These are phyloP conservation scores for Philotrypesis tridentata DNA, from an alignment of 1,140 invertebrate genomes.

Conservation along the genomic window DNA sequence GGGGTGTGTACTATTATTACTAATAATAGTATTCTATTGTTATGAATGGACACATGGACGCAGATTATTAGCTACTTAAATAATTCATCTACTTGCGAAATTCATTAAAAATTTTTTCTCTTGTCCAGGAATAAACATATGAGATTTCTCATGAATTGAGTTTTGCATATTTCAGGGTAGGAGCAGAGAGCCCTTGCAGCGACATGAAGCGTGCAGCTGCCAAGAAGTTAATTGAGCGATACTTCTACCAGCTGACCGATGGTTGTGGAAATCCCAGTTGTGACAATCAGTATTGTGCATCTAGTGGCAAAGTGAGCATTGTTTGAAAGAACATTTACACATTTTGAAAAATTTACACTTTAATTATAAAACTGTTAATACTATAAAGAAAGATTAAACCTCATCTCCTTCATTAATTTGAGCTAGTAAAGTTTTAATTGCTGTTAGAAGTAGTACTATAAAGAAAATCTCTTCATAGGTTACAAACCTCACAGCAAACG, in stretches of 20 bases:
- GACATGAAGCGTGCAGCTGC: constrained; percentile 92
- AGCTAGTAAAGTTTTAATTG: too few relatives aligned
- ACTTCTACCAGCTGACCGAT: constrained; percentile 93
- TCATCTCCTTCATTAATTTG: too few relatives aligned
- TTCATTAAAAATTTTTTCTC: too few relatives aligned
- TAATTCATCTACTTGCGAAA: too few relatives aligned
- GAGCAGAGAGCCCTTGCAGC: constrained; percentile 74
- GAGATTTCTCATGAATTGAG: constrained; percentile 1
- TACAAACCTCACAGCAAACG: constrained; percentile 85
- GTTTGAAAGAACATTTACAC: constrained; percentile 12
- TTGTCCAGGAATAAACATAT: too few relatives aligned
- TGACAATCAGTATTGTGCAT: constrained; percentile 90
- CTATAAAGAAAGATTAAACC: not conserved
- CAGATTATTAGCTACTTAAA: too few relatives aligned
- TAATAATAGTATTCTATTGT: not conserved
- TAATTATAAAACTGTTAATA: not conserved
- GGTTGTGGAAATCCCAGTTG: constrained; percentile 91
- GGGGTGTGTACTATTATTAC: not conserved
- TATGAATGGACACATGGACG: too few relatives aligned
- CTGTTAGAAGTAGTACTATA: not conserved
- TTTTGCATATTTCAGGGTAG: constrained; percentile 63
- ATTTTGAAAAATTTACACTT: not conserved
- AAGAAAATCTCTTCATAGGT: constrained; percentile 70
- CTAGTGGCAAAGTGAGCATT: constrained; percentile 84
- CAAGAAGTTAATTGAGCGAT: constrained; percentile 90